These are phyloP conservation scores for Drosophila dives DNA, from an alignment of 2,888 invertebrate genomes.

Conservation along the genomic window DNA sequence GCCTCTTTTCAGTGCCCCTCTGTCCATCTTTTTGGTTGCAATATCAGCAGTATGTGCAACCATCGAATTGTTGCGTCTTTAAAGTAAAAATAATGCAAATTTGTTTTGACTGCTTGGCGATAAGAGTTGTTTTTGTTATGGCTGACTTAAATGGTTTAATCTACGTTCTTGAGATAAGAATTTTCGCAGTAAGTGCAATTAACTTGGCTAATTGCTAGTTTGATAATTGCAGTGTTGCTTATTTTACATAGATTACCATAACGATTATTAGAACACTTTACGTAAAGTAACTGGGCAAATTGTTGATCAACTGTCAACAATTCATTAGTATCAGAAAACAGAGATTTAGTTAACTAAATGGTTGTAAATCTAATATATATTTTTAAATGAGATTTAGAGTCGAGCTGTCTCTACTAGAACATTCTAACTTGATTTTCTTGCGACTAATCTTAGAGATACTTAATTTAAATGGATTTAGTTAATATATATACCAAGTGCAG, in stretches of 20 bases:
- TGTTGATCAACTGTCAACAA: not conserved
- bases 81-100: slow-evolving; percentile 38
- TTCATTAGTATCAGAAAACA: not conserved
- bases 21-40: not conserved
- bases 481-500: not conserved
- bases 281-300: not conserved
- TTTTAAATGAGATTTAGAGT: not conserved
- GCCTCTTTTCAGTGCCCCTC: not conserved
- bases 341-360: not conserved
- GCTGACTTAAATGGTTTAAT: slow-evolving; percentile 6
- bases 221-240: not conserved
- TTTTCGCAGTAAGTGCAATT: not conserved
- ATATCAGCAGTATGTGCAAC: slow-evolving; percentile 33
- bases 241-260: not conserved
- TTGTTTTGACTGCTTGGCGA: slow-evolving; percentile 46
- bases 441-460: not conserved
- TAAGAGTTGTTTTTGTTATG: slow-evolving; percentile 19
- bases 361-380: not conserved
- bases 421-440: not conserved
- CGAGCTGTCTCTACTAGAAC: not conserved
- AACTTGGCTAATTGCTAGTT: slow-evolving; percentile 2
- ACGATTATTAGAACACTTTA: not conserved
- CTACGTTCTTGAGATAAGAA: slow-evolving; percentile 3
- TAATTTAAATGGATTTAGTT: not conserved
- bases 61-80: slow-evolving; percentile 38